phyloP scores from a whole-genome alignment of 2,888 invertebrate species.

The Tetranychus piercei region DNA sequence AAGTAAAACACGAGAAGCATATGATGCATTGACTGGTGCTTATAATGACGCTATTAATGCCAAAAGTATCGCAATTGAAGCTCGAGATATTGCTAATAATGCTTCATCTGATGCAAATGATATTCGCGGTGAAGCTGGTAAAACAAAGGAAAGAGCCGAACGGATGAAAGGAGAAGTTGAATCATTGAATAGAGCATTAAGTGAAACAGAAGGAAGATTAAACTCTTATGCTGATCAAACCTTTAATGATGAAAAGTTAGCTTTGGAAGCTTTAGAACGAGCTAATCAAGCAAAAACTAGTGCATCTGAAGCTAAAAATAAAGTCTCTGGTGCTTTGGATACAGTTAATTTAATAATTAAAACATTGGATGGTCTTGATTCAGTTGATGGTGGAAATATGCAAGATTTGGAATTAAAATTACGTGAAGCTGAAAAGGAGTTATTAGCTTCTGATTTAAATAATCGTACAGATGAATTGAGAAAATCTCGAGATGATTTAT shows the following conservation, averaged over 20 bases:
- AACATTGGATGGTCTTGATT: slow-evolving; percentile 38
- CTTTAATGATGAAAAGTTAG: slow-evolving; percentile 31
- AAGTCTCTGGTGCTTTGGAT: slow-evolving; percentile 57
- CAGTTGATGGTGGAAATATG: slow-evolving; percentile 29
- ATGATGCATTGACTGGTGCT: slow-evolving; percentile 51
- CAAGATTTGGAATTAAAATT: slow-evolving; percentile 45
- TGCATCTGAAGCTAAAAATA: slow-evolving; percentile 56
- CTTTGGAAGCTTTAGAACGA: slow-evolving; percentile 39
- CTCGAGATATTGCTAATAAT: slow-evolving; percentile 57
- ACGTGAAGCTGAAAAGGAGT: slow-evolving; percentile 48
- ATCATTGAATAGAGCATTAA: slow-evolving; percentile 49
- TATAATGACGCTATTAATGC: slow-evolving; percentile 57
- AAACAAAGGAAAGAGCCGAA: slow-evolving; percentile 52
- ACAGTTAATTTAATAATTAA: slow-evolving; percentile 58
- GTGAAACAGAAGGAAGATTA: slow-evolving; percentile 44
- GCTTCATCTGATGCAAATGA: slow-evolving; percentile 61
- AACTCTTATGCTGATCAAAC: slow-evolving; percentile 32
- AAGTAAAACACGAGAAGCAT: slow-evolving; percentile 49
- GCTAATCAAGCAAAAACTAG: slow-evolving; percentile 72
- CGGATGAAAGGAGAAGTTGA: slow-evolving; percentile 60
- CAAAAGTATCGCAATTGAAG: slow-evolving; percentile 50
- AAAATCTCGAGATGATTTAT: slow-evolving; percentile 48
- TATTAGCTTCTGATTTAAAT: slow-evolving; percentile 53
- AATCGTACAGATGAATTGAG: slow-evolving; percentile 53
- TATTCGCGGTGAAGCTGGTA: slow-evolving; percentile 54